A percentile compares a stretch with the other conserved stretches of the same genome.
These are phyloP conservation scores for Notarius lentiginosus DNA, from an alignment of 2,113 vertebrate genomes.

Conservation along the genomic window DNA sequence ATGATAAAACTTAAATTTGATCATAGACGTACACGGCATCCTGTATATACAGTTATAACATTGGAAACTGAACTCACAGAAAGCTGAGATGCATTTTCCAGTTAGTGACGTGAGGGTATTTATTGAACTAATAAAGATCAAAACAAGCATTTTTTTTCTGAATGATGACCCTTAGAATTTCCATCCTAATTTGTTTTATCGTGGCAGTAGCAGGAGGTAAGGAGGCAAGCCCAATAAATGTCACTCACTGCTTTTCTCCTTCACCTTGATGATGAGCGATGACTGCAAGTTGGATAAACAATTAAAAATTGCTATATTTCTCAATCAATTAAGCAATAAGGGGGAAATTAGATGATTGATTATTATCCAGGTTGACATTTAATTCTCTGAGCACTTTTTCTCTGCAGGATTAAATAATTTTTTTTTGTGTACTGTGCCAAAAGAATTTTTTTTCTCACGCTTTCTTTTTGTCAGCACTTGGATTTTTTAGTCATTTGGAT, in stretches of 20 bases:
- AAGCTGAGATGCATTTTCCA: slow-evolving; percentile 2
- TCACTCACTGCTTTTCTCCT: slow-evolving; percentile 77
- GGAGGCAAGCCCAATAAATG: slow-evolving; percentile 78
- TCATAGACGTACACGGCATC: not conserved
- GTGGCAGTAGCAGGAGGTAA: slow-evolving; percentile 76
- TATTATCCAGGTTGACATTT: slow-evolving; percentile 66
- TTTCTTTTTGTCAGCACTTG: slow-evolving; percentile 59
- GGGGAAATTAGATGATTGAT: slow-evolving; percentile 53
- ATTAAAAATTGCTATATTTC: slow-evolving; percentile 59
- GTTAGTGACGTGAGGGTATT: slow-evolving; percentile 31
- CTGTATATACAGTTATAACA: not conserved
- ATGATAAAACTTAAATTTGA: not conserved
- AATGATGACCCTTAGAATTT: slow-evolving; percentile 30
- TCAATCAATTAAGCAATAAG: slow-evolving; percentile 70
- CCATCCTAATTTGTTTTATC: slow-evolving; percentile 15
- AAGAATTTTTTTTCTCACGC: slow-evolving; percentile 70
- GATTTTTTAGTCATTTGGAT: slow-evolving; percentile 47
- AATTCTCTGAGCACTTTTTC: slow-evolving; percentile 62
- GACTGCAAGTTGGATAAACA: slow-evolving; percentile 73
- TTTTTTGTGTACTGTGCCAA: slow-evolving; percentile 72
- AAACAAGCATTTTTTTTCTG: slow-evolving; percentile 43
- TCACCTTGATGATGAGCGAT: slow-evolving; percentile 83
- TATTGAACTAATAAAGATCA: slow-evolving; percentile 43
- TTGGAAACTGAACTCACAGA: not conserved
- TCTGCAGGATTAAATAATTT: slow-evolving; percentile 74